Base-by-base conservation (phyloP, 2,797 vertebrate genomes). In the Pyrocephalus nanus region DNA sequence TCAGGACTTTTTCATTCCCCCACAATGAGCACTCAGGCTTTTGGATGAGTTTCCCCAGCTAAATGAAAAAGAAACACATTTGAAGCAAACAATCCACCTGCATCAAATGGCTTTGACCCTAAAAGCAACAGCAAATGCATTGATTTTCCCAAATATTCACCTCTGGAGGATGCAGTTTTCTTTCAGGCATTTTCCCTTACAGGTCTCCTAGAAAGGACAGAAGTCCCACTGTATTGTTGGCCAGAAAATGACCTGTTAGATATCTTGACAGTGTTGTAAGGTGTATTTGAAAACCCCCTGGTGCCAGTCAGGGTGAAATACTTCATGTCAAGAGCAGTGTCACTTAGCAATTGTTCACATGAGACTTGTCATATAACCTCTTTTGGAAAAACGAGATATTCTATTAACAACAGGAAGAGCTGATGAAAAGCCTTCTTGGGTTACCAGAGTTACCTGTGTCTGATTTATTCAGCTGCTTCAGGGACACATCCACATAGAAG, bases 321-420 rank as follows among this genome's bases (percentile, higher is more conserved):
- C 51, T 80, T 62, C 19, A 62, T 94, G 60, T 96, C 93, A 96
- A 65, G 96, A 92, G 77, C 12, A 84, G 57, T 93, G 90, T 93
- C 77, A 93, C 86, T 86, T 48, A 72, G 65, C 91, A 96, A 90
- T 96, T 96, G 91, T 96, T 95, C 93, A 80, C 71, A 74, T 12
- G 47, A 94, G 77, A 90, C 36, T 88, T 82, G 76, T 74, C 74
- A 91, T 81, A 88, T 34, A 74, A 67, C 27, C 73, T 71, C 93
- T 86, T 95, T 70, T 69, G 83, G 84, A 93, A 86, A 69, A 82
- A 80, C 82, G 67, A 74, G 86, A 65, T 75, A 95, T 94, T 92
- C 80, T 86, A 79, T 96, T 96, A 95, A 88, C 71, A 96, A 85
- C 50, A 89, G 62, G 70, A 94, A 70, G 71, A 57, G n/a, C 47